A percentile compares a stretch with the other conserved stretches of the same genome.
These are phyloP conservation scores for Apoda limacodes DNA, from an alignment of 2,888 invertebrate genomes.

Conservation along the genomic window DNA sequence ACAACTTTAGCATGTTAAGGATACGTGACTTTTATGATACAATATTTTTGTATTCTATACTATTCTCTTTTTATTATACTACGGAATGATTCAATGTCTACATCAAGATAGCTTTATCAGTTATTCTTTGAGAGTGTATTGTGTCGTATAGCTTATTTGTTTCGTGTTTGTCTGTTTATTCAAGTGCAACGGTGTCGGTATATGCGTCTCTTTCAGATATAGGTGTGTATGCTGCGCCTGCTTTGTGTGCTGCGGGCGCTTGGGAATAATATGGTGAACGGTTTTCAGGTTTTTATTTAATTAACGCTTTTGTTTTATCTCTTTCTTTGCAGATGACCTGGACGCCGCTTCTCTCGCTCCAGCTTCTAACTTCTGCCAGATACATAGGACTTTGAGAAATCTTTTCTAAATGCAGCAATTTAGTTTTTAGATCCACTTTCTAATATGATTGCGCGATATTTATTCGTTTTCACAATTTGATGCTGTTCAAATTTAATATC, in stretches of 20 bases:
- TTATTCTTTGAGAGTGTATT: conserved; percentile 12
- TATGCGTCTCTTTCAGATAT: conserved; percentile 39
- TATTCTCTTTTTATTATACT: no score
- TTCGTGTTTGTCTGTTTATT: conserved; percentile 33
- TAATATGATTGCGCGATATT: no score
- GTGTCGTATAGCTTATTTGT: conserved; percentile 33
- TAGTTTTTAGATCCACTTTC: no score
- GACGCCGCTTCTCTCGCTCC: conserved; percentile 33
- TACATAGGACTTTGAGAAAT: no score
- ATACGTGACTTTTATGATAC: no score
- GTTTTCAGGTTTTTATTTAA: conserved; percentile 32
- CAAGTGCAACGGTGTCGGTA: conserved; percentile 39
- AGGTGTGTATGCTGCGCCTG: conserved; percentile 30
- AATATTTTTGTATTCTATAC: no score
- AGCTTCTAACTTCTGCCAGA: conserved; percentile 21
- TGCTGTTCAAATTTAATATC: no score
- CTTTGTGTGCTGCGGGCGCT: conserved; percentile 43
- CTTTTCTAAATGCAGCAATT: no score
- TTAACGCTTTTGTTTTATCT: conserved; percentile 53
- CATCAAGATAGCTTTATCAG: no score
- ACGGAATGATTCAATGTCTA: no score
- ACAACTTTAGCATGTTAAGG: no score
- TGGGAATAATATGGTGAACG: conserved; percentile 42
- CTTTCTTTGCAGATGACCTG: conserved; percentile 59
- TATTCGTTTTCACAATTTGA: no score